These are phyloP conservation scores for Bursaphelenchus okinawaensis DNA, from an alignment of 2,888 invertebrate genomes.

Conservation along the genomic window DNA sequence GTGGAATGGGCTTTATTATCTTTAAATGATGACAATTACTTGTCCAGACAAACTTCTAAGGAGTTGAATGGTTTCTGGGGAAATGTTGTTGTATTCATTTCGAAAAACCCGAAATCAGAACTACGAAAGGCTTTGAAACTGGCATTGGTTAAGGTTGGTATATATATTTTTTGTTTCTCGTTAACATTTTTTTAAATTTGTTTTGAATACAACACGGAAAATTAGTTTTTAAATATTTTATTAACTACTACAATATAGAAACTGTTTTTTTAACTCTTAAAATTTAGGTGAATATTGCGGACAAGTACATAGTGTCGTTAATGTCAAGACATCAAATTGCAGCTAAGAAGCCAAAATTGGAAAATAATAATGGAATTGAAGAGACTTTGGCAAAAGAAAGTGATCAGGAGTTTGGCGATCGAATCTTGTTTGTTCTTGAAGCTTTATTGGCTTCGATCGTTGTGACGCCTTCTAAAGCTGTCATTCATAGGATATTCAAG, in stretches of 20 bases:
- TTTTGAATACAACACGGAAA: no score
- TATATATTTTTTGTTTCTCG: not conserved
- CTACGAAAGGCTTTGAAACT: conserved; percentile 10
- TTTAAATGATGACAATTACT: conserved; percentile 16
- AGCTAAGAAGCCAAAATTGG: conserved; percentile 31
- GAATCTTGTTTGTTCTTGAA: conserved; percentile 37
- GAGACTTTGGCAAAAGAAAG: conserved; percentile 21
- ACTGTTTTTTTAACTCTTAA: no score
- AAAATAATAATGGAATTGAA: conserved; percentile 2
- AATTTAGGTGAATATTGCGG: not conserved
- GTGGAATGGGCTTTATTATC: conserved; percentile 26
- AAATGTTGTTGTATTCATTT: conserved; percentile 1
- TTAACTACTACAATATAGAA: no score
- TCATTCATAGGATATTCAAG: conserved; percentile 33
- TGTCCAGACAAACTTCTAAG: conserved; percentile 20
- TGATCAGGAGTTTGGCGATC: conserved; percentile 22
- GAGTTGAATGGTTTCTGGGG: conserved; percentile 25
- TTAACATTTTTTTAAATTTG: no score
- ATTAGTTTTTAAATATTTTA: no score
- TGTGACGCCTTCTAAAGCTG: conserved; percentile 23
- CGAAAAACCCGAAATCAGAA: conserved; percentile 5
- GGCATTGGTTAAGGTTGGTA: conserved; percentile 17
- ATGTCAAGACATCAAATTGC: conserved; percentile 19
- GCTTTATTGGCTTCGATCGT: conserved; percentile 22
- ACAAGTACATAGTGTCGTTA: not conserved